Percentiles rank a stretch among this genome's conserved stretches.
Evolutionary conservation across 2,888 invertebrate genomes (phyloP).

Genomic region (Hirtodrosophila alboralis): DNA sequence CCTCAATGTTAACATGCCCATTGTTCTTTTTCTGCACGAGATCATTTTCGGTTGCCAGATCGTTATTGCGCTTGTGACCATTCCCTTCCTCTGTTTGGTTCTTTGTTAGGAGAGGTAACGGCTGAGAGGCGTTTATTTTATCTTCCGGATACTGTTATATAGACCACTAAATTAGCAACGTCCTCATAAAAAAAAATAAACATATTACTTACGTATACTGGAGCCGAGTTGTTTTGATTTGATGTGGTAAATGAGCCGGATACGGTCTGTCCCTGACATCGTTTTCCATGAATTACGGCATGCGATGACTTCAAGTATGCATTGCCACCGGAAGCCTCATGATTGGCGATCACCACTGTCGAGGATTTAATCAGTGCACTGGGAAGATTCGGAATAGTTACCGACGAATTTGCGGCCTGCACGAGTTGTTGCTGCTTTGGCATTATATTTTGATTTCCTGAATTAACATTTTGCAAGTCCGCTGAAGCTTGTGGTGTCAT

Average conservation of each 20-base stretch:
- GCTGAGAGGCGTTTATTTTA: constrained; percentile 23
- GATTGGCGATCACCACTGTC: constrained; percentile 45
- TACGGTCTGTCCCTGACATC: constrained; percentile 35
- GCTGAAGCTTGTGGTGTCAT: constrained; percentile 57
- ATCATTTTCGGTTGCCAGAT: constrained; percentile 12
- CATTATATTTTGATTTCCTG: constrained; percentile 75
- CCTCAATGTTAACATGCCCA: constrained; percentile 17
- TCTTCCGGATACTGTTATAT: constrained; percentile 57
- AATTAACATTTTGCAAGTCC: constrained; percentile 72
- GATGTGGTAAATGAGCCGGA: constrained; percentile 33
- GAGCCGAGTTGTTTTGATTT: constrained; percentile 77
- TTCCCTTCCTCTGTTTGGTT: constrained; percentile 13
- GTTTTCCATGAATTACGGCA: constrained; percentile 35
- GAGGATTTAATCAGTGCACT: constrained; percentile 65
- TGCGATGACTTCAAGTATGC: constrained; percentile 40
- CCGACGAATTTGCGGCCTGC: constrained; percentile 46
- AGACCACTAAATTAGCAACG: neutral
- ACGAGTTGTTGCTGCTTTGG: constrained; percentile 57
- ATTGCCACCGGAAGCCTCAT: constrained; percentile 21
- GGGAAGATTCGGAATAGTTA: constrained; percentile 47
- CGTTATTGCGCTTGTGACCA: constrained; percentile 8
- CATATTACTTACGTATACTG: constrained; percentile 68
- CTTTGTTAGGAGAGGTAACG: constrained; percentile 28
- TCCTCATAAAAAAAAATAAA: neutral
- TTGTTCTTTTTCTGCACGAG: constrained; percentile 30